These are phyloP conservation scores for Samia ricini DNA, from an alignment of 1,140 invertebrate genomes.

Conservation along the genomic window DNA sequence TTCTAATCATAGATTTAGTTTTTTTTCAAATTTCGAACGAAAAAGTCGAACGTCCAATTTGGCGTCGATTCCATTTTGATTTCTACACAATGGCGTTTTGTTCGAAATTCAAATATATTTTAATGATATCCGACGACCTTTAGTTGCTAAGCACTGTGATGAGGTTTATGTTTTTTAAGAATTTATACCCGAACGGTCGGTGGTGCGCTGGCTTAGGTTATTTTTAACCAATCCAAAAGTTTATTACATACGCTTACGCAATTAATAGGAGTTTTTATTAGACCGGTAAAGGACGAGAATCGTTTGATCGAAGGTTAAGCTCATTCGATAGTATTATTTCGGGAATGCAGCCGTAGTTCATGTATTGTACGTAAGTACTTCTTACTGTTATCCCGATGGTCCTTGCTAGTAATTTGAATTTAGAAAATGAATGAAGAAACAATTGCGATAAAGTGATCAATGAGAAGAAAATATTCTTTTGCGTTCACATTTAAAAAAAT, in stretches of 20 bases:
- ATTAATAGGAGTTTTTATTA: slow-evolving; percentile 75
- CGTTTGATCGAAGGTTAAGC: slow-evolving; percentile 53
- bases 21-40: slow-evolving; percentile 27
- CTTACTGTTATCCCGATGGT: background rate
- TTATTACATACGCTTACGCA: slow-evolving; percentile 73
- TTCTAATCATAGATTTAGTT: slow-evolving; percentile 66
- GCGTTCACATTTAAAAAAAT: too few relatives aligned
- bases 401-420: background rate
- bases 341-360: slow-evolving; percentile 26
- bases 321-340: slow-evolving; percentile 31
- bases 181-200: slow-evolving; percentile 60
- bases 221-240: slow-evolving; percentile 73
- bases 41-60: slow-evolving; percentile 52
- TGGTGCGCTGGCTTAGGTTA: slow-evolving; percentile 62
- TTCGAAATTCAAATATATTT: slow-evolving; percentile 39
- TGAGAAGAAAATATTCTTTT: too few relatives aligned
- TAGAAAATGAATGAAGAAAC: background rate
- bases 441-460: background rate
- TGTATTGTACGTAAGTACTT: background rate
- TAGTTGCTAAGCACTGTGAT: slow-evolving; percentile 19
- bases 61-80: slow-evolving; percentile 53
- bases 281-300: slow-evolving; percentile 67
- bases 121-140: slow-evolving; percentile 32
- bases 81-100: slow-evolving; percentile 38
- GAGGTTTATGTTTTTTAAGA: slow-evolving; percentile 77